Percentiles rank a stretch among this genome's conserved stretches.
Conservation (phyloP, 2,797 vertebrate species). For the Dallia pectoralis region DNA sequence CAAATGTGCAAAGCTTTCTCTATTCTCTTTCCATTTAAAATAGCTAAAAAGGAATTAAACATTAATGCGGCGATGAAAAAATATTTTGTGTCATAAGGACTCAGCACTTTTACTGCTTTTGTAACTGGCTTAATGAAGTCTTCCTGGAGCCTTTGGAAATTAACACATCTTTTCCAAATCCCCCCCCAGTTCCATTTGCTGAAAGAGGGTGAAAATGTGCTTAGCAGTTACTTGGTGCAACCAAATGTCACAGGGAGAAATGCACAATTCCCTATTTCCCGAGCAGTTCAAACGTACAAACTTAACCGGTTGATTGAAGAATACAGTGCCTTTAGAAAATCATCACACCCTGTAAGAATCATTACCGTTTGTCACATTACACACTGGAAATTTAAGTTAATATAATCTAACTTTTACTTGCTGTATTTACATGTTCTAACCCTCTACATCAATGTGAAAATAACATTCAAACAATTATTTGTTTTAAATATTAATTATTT, state of each 20-base stretch:
- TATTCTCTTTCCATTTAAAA: slow-evolving; percentile 56
- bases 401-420: too few species aligned
- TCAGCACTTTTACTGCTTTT: slow-evolving; percentile 66
- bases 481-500: too few species aligned
- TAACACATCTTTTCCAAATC: slow-evolving; percentile 66
- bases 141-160: slow-evolving; percentile 69
- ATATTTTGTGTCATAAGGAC: slow-evolving; percentile 73
- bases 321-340: too few species aligned
- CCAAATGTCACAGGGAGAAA: slow-evolving; percentile 44
- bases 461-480: too few species aligned
- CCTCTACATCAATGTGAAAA: too few species aligned
- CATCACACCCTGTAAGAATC: too few species aligned
- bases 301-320: too few species aligned
- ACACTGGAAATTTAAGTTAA: too few species aligned
- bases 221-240: slow-evolving; percentile 37
- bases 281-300: slow-evolving; percentile 61
- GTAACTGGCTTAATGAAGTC: slow-evolving; percentile 71
- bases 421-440: too few species aligned
- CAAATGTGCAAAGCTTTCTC: slow-evolving; percentile 73
- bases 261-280: slow-evolving; percentile 59
- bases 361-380: too few species aligned
- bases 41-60: slow-evolving; percentile 64
- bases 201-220: slow-evolving; percentile 47
- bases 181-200: slow-evolving; percentile 39
- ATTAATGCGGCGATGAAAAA: slow-evolving; percentile 75